phyloP scores from a whole-genome alignment of 92 coral and sea anemone species.

The Epizoanthus rinbou region DNA sequence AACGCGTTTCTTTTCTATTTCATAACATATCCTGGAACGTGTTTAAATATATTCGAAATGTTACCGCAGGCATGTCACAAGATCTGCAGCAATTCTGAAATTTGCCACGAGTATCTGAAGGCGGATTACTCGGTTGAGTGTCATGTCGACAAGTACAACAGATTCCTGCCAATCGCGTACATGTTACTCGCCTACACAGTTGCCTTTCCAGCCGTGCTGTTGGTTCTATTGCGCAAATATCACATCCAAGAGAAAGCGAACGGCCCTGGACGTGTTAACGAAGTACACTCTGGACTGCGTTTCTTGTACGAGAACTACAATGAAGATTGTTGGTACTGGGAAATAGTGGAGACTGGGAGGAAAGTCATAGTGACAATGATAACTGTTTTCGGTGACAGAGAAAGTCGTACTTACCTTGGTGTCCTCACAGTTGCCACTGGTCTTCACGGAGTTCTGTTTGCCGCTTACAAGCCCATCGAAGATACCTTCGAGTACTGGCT shows the following conservation, averaged over 20 bases:
- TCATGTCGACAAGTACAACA: slow-evolving; percentile 50
- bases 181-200: neutral
- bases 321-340: slow-evolving; percentile 62
- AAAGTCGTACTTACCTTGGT: slow-evolving; percentile 55
- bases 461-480: neutral
- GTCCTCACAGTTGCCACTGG: slow-evolving; percentile 50
- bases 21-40: slow-evolving; percentile 60
- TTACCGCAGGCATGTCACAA: slow-evolving; percentile 55
- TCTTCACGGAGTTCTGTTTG: slow-evolving; percentile 48
- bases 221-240: slow-evolving; percentile 19
- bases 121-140: slow-evolving; percentile 58
- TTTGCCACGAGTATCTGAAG: slow-evolving; percentile 46
- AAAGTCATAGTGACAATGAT: slow-evolving; percentile 42
- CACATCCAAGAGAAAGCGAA: neutral
- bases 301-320: slow-evolving; percentile 58
- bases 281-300: slow-evolving; percentile 47
- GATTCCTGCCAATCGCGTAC: slow-evolving; percentile 3
- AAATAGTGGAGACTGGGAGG: slow-evolving; percentile 52
- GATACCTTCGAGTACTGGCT: slow-evolving; percentile 66
- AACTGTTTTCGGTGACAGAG: slow-evolving; percentile 46
- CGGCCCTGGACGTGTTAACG: neutral
- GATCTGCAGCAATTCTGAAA: slow-evolving; percentile 41
- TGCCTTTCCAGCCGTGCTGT: slow-evolving; percentile 38
- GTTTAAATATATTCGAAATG: slow-evolving; percentile 42
- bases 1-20: slow-evolving; percentile 41